phyloP scores from a whole-genome alignment of 2,113 vertebrate species.

The Anhinga anhinga region DNA sequence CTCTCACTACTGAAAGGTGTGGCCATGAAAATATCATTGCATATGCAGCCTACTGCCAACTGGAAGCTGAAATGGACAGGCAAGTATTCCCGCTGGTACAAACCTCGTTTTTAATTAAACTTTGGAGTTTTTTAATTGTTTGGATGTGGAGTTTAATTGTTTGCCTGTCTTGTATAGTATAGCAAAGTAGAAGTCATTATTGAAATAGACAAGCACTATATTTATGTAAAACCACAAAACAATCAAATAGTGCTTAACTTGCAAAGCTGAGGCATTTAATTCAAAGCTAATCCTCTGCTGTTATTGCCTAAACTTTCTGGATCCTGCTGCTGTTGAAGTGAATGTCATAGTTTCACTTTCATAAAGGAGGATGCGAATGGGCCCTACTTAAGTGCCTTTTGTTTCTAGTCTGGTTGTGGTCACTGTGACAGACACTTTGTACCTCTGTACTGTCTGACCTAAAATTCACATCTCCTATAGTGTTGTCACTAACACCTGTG shows the following conservation, averaged over 20 bases:
- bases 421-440: neutral
- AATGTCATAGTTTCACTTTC: neutral
- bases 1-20: slow-evolving; percentile 91
- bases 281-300: neutral
- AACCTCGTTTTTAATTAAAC: neutral
- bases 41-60: slow-evolving; percentile 96
- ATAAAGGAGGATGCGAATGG: neutral
- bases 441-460: neutral
- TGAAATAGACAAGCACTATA: neutral
- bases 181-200: neutral
- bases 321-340: neutral
- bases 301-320: neutral
- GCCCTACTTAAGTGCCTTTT: rapidly evolving
- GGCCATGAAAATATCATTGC: slow-evolving; percentile 96
- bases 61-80: slow-evolving; percentile 95
- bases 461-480: neutral
- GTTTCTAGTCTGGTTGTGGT: neutral
- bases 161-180: neutral
- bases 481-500: neutral
- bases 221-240: neutral
- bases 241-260: neutral
- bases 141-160: neutral
- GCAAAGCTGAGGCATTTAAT: neutral
- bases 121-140: neutral
- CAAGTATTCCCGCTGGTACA: slow-evolving; percentile 27